Percentiles rank a stretch among this genome's conserved stretches.
Conservation (phyloP, 2,888 invertebrate species). For the Noctua comes region DNA sequence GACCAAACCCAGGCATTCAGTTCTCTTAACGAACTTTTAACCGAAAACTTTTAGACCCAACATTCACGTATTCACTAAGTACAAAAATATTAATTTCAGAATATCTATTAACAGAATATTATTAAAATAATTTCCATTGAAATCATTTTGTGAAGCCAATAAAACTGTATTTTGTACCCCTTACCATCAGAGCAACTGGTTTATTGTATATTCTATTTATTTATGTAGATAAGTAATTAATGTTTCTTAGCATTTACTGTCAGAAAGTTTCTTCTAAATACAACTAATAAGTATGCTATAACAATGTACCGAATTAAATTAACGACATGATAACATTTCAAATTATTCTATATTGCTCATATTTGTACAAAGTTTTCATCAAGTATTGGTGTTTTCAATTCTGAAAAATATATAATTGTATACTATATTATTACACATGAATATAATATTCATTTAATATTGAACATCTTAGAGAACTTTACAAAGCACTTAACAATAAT, state of each 20-base stretch:
- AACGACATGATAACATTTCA: constrained; percentile 81
- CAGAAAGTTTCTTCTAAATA: constrained; percentile 79
- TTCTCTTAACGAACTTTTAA: constrained; percentile 47
- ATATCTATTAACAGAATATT: constrained; percentile 79
- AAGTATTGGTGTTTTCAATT: constrained; percentile 89
- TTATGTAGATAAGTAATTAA: constrained; percentile 64
- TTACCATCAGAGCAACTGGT: constrained; percentile 89
- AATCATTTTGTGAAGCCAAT: constrained; percentile 83
- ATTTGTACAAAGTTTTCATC: constrained; percentile 90
- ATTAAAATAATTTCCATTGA: constrained; percentile 72
- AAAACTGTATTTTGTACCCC: constrained; percentile 86
- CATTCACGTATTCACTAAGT: constrained; percentile 84
- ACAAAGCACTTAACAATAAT: constrained; percentile 79
- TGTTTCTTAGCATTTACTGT: constrained; percentile 77
- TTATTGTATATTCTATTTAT: constrained; percentile 72
- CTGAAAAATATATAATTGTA: constrained; percentile 85
- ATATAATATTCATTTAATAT: constrained; percentile 76
- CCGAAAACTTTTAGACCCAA: constrained; percentile 70
- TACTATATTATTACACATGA: constrained; percentile 82
- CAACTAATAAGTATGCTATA: constrained; percentile 84
- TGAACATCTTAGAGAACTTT: constrained; percentile 79
- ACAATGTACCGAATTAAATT: constrained; percentile 85
- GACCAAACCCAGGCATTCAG: constrained; percentile 28
- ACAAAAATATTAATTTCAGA: constrained; percentile 89
- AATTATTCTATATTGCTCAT: constrained; percentile 89